Conservation (phyloP, 35 echinoderm and acorn worm genomes). For the Holothuria glaberrima region DNA sequence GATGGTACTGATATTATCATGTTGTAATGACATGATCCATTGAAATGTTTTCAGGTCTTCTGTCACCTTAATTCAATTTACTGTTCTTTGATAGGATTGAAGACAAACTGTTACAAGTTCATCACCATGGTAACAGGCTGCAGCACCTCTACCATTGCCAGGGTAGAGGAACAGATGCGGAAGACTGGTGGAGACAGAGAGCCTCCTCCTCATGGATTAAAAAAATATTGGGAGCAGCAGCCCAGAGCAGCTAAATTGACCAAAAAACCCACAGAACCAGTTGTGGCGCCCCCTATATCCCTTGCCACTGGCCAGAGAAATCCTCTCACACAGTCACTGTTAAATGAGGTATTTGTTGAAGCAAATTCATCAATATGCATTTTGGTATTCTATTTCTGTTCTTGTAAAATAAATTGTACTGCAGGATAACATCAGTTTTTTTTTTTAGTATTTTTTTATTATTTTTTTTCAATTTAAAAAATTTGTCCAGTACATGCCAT, state of each 20-base stretch:
- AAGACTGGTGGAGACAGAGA: slow-evolving; percentile 89
- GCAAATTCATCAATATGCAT: too few relatives aligned
- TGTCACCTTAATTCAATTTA: neutral
- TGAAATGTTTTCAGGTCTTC: too few relatives aligned
- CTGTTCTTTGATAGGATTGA: slow-evolving; percentile 57
- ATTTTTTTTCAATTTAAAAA: too few relatives aligned
- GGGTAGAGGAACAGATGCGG: slow-evolving; percentile 91
- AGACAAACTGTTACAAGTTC: slow-evolving; percentile 90
- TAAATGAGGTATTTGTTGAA: neutral
- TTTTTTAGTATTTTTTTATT: too few relatives aligned
- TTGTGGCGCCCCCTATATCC: slow-evolving; percentile 2
- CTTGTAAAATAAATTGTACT: too few relatives aligned
- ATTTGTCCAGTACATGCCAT: too few relatives aligned
- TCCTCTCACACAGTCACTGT: neutral
- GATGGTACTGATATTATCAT: neutral
- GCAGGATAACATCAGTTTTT: too few relatives aligned
- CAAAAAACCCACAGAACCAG: slow-evolving; percentile 29
- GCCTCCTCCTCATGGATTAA: slow-evolving; percentile 91
- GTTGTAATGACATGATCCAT: too few relatives aligned
- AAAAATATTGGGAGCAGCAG: slow-evolving; percentile 93
- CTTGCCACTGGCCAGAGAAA: slow-evolving; percentile 45
- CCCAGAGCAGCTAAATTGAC: slow-evolving; percentile 57
- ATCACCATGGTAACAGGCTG: slow-evolving; percentile 96
- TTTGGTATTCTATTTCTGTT: too few relatives aligned
- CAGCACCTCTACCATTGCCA: slow-evolving; percentile 84